Conservation (phyloP, 2,797 vertebrate genomes). For the Liparis tanakae region DNA sequence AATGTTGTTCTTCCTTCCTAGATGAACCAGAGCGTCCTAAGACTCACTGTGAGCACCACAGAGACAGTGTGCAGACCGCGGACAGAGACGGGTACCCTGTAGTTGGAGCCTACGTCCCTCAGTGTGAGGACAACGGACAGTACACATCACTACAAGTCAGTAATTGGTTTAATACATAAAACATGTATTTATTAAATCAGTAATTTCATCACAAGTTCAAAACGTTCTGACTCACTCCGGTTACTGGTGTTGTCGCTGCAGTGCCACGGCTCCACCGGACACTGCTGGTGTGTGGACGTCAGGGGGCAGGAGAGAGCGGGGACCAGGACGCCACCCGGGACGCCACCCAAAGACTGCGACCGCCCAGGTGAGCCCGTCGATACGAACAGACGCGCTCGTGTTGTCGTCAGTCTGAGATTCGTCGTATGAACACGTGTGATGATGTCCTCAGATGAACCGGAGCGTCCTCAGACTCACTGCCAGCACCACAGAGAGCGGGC, state of each 20-base stretch:
- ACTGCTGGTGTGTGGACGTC: constrained; percentile 90
- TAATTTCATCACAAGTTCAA: background rate
- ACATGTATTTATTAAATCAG: background rate
- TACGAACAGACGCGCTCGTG: background rate
- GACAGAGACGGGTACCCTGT: constrained; percentile 39
- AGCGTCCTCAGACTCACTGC: constrained; percentile 69
- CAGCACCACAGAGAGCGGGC: constrained; percentile 72
- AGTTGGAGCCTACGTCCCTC: constrained; percentile 66
- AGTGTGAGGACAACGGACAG: constrained; percentile 76
- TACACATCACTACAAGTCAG: constrained; percentile 67
- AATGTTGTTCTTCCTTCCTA: background rate
- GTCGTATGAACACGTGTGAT: background rate
- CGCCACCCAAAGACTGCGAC: constrained; percentile 68
- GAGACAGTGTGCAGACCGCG: constrained; percentile 58
- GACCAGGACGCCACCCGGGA: constrained; percentile 75
- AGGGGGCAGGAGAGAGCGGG: constrained; percentile 82
- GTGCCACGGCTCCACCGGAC: constrained; percentile 85
- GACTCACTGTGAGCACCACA: constrained; percentile 76
- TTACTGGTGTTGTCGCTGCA: constrained; percentile 47
- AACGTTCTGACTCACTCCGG: background rate
- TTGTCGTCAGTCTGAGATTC: background rate
- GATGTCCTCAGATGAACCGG: constrained; percentile 28
- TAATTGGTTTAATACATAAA: background rate
- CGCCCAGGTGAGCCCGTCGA: constrained; percentile 55
- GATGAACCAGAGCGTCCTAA: constrained; percentile 53